Evolutionary conservation across 2,888 invertebrate species (phyloP).

Genomic region (Coelopa pilipes): DNA sequence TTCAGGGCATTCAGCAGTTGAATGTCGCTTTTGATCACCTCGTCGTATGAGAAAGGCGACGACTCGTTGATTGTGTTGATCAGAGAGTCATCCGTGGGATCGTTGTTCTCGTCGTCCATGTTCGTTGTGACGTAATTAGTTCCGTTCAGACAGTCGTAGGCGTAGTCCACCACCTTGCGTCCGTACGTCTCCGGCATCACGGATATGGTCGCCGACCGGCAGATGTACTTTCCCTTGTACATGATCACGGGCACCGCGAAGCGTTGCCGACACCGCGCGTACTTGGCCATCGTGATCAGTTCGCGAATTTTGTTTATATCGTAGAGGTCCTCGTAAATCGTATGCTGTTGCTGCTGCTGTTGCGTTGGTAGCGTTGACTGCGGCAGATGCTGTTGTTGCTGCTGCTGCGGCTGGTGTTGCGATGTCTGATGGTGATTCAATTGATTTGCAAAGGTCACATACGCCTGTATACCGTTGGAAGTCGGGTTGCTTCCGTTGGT

Average conservation of each 20-base stretch:
- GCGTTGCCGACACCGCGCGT: slow-evolving; percentile 79
- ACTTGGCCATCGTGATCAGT: slow-evolving; percentile 74
- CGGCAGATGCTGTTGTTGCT: slow-evolving; percentile 45
- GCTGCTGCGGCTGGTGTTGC: not conserved
- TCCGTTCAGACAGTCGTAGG: slow-evolving; percentile 59
- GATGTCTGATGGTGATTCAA: slow-evolving; percentile 37
- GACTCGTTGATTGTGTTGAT: slow-evolving; percentile 51
- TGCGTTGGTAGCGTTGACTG: slow-evolving; percentile 45
- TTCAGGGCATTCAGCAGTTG: slow-evolving; percentile 76
- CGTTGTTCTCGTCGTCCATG: slow-evolving; percentile 60
- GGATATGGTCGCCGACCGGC: slow-evolving; percentile 80
- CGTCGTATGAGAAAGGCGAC: slow-evolving; percentile 60
- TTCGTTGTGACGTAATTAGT: slow-evolving; percentile 42
- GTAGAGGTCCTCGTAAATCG: slow-evolving; percentile 72
- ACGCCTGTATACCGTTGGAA: slow-evolving; percentile 54
- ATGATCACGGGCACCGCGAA: slow-evolving; percentile 83
- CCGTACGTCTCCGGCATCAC: slow-evolving; percentile 80
- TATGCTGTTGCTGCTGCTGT: slow-evolving; percentile 60
- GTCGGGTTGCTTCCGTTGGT: slow-evolving; percentile 27
- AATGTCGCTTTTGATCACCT: slow-evolving; percentile 71
- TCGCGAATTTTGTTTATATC: slow-evolving; percentile 73
- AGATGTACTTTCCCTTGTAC: slow-evolving; percentile 78
- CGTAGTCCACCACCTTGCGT: slow-evolving; percentile 72
- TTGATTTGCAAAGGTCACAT: slow-evolving; percentile 58
- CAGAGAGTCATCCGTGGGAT: slow-evolving; percentile 59